Percentiles rank a stretch among this genome's conserved stretches.
These are phyloP conservation scores for Panulirus ornatus DNA, from an alignment of 1,140 invertebrate species.

Conservation along the genomic window DNA sequence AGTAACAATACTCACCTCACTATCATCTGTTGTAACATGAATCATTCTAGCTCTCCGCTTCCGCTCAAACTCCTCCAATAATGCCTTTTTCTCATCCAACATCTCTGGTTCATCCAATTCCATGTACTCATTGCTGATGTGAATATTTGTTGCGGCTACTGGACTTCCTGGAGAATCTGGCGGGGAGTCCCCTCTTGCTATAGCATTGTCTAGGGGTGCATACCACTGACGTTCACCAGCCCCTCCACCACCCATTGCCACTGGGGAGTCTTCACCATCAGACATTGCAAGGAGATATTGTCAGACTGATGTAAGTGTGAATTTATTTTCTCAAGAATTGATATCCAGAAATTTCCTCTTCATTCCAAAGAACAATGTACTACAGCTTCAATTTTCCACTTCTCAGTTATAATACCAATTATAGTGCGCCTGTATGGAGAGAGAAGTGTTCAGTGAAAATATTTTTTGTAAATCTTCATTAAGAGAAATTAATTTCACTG, in stretches of 20 bases:
- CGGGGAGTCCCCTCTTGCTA: constrained; percentile 44
- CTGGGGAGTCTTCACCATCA: constrained; percentile 71
- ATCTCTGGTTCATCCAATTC: constrained; percentile 91
- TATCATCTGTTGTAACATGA: constrained; percentile 80
- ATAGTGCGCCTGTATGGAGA: no score
- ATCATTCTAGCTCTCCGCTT: constrained; percentile 94
- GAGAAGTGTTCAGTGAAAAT: no score
- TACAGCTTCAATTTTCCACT: no score
- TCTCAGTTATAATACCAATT: no score
- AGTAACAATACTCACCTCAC: constrained; percentile 79
- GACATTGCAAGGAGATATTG: constrained; percentile 60
- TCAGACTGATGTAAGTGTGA: no score
- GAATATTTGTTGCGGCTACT: constrained; percentile 59
- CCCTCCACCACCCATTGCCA: constrained; percentile 37
- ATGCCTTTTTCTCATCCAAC: constrained; percentile 90
- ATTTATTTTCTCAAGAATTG: no score
- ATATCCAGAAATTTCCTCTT: no score
- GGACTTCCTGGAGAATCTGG: constrained; percentile 60
- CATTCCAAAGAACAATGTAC: no score
- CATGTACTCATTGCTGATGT: constrained; percentile 83
- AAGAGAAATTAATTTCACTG: no score
- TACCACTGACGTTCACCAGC: constrained; percentile 62
- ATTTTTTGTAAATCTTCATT: no score
- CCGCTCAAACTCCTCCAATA: constrained; percentile 96
- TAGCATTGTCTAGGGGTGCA: constrained; percentile 45